phyloP scores from a whole-genome alignment of 2,888 invertebrate genomes.

The Plusia festucae region DNA sequence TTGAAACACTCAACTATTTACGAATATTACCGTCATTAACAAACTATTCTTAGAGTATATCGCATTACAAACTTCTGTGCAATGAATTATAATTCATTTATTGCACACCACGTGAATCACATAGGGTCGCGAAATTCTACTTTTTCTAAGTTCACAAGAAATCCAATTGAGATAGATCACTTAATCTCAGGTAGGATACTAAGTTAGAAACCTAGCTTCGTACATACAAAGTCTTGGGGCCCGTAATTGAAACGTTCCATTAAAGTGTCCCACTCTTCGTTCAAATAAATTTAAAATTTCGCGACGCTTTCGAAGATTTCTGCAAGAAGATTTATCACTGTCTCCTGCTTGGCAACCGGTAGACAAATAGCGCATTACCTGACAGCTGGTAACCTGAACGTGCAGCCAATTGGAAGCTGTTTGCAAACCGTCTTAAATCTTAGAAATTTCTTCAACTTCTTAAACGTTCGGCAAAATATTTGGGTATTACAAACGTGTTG shows the following conservation, averaged over 20 bases:
- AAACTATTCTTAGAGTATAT: constrained; percentile 22
- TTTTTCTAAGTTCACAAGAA: constrained; percentile 18
- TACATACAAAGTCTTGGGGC: constrained; percentile 6
- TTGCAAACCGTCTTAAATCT: constrained; percentile 17
- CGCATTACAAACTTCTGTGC: background rate
- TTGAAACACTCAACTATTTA: constrained; percentile 17
- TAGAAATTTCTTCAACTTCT: constrained; percentile 36
- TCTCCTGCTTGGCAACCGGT: constrained; percentile 34
- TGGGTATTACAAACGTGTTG: constrained; percentile 24
- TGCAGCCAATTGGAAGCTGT: constrained; percentile 45
- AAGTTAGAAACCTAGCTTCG: constrained; percentile 9
- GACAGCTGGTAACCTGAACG: constrained; percentile 19
- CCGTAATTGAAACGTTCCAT: constrained; percentile 42
- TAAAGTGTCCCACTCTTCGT: constrained; percentile 26
- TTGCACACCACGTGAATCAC: background rate
- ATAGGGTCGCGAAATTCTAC: background rate
- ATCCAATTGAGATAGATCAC: constrained; percentile 26
- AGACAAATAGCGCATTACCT: constrained; percentile 49
- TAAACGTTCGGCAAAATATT: constrained; percentile 26
- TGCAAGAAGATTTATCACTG: constrained; percentile 42
- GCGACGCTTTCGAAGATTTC: constrained; percentile 11
- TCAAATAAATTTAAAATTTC: constrained; percentile 30
- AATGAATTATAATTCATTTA: background rate
- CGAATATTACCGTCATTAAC: background rate
- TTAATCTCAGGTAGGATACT: constrained; percentile 20